Evolutionary conservation across 92 coral and sea anemone genomes (phyloP).

Genomic region (Siderastrea radians): DNA sequence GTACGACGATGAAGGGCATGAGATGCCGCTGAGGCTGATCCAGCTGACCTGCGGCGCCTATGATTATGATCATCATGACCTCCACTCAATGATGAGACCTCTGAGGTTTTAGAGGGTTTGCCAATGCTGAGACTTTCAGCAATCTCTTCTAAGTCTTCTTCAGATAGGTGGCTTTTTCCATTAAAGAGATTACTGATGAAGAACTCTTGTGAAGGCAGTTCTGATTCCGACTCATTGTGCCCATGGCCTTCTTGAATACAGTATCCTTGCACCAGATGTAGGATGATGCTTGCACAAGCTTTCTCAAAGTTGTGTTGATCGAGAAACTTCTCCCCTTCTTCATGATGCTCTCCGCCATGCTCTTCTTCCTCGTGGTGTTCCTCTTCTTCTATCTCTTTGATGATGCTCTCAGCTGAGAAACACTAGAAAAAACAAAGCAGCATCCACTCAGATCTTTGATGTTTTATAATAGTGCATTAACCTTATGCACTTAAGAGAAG

Average conservation of each 20-base stretch:
- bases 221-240: constrained; percentile 34
- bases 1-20: constrained; percentile 58
- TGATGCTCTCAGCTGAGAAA: background rate
- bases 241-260: constrained; percentile 75
- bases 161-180: constrained; percentile 49
- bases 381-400: constrained; percentile 18
- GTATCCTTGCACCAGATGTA: constrained; percentile 79
- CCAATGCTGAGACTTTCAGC: constrained; percentile 70
- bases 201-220: constrained; percentile 73
- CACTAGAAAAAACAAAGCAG: too few species aligned
- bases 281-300: constrained; percentile 83
- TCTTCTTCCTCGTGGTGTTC: constrained; percentile 1
- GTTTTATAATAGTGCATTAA: too few species aligned
- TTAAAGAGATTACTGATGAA: constrained; percentile 73
- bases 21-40: background rate
- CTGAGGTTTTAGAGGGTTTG: background rate
- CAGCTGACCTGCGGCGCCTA: constrained; percentile 60
- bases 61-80: constrained; percentile 65
- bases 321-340: constrained; percentile 31
- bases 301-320: constrained; percentile 81
- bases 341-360: constrained; percentile 39
- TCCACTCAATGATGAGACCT: background rate
- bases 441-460: too few species aligned
- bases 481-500: too few species aligned
- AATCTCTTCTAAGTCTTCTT: constrained; percentile 62